These are phyloP conservation scores for Drosophila subpulchrella DNA, from an alignment of 1,140 invertebrate genomes.

Conservation along the genomic window DNA sequence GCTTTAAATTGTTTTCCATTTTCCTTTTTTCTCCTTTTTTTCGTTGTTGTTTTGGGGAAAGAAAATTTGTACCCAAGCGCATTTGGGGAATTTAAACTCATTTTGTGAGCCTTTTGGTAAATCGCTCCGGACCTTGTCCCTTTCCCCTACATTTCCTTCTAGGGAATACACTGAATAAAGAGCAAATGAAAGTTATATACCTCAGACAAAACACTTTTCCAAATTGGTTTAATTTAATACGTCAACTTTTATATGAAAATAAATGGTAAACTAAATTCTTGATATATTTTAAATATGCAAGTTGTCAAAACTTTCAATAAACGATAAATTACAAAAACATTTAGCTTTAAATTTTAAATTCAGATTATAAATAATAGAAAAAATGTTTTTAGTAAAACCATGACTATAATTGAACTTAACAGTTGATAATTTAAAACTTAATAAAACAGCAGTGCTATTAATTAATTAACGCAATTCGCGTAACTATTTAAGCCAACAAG, in stretches of 20 bases:
- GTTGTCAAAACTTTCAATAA: too few species aligned
- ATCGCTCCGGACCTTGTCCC: conserved; percentile 17
- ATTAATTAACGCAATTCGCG: background rate
- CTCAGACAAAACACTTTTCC: background rate
- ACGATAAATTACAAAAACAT: too few species aligned
- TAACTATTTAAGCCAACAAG: conserved; percentile 19
- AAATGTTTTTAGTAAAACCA: too few species aligned
- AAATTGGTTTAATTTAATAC: background rate
- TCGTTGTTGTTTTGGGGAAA: conserved; percentile 3
- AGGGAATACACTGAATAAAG: background rate
- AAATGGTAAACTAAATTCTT: background rate
- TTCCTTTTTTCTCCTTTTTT: background rate
- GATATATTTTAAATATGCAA: too few species aligned
- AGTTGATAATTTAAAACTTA: background rate
- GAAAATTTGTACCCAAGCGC: conserved; percentile 45
- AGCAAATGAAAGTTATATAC: background rate
- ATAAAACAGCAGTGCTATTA: background rate
- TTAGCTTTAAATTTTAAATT: too few species aligned
- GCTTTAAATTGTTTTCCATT: conserved; percentile 44
- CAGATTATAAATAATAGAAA: too few species aligned
- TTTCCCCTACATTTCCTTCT: background rate
- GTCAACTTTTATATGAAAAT: background rate
- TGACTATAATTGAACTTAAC: too few species aligned
- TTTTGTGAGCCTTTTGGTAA: conserved; percentile 50
- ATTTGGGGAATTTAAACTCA: conserved; percentile 62